phyloP scores from a whole-genome alignment of 2,113 vertebrate genomes.

The Strigops habroptila region DNA sequence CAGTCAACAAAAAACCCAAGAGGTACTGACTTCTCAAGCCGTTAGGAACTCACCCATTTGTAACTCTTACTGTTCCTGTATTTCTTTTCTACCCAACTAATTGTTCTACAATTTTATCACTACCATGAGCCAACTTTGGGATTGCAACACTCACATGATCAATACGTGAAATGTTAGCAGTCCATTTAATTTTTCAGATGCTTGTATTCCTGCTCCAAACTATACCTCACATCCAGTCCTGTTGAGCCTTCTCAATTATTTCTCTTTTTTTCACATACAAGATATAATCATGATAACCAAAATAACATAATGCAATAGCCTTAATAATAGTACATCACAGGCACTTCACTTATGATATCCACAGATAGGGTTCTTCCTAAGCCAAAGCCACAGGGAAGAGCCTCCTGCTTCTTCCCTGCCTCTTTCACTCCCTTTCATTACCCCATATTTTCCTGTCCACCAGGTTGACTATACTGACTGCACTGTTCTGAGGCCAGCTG shows the following conservation, averaged over 20 bases:
- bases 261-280: neutral
- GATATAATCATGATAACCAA: neutral
- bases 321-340: neutral
- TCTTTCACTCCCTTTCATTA: neutral
- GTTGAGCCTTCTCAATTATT: neutral
- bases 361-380: neutral
- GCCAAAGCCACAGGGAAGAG: neutral
- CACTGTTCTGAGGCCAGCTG: neutral
- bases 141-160: neutral
- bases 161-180: neutral
- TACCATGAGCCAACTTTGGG: neutral
- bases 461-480: fast-evolving
- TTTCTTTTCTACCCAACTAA: neutral
- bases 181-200: neutral
- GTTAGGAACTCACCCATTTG: neutral
- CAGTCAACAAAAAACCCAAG: neutral
- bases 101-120: neutral
- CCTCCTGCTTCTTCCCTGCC: neutral
- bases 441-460: neutral
- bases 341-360: neutral
- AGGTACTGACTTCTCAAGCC: neutral
- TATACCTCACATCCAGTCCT: neutral
- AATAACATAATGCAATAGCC: neutral
- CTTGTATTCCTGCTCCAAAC: neutral
- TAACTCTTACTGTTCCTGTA: neutral